Evolutionary conservation across 2,888 invertebrate genomes (phyloP).

Genomic region (Dicyrtoma fusca): DNA sequence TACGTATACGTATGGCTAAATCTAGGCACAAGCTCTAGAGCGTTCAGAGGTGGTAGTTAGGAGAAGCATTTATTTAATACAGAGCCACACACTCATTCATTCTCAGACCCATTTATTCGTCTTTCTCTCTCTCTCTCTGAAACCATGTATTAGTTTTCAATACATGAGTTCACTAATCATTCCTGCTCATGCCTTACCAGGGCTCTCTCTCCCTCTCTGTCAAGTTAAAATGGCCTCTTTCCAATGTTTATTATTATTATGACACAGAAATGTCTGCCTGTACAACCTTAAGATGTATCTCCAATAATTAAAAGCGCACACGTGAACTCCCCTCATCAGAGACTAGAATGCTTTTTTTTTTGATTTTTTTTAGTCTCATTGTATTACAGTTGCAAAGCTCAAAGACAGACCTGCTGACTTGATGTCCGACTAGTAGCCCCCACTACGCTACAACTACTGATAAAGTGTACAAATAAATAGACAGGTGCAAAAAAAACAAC

Average conservation of each 20-base stretch:
- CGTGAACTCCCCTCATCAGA: not conserved
- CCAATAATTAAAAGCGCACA: not conserved
- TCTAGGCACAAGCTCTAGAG: too few relatives aligned
- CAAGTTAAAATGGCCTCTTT: conserved; percentile 20
- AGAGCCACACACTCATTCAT: conserved; percentile 23
- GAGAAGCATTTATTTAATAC: conserved; percentile 5
- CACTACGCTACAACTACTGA: too few relatives aligned
- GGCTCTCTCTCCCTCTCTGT: not conserved
- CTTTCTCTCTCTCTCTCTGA: too few relatives aligned
- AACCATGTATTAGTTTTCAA: conserved; percentile 21
- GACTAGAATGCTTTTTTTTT: too few relatives aligned
- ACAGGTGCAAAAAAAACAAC: too few relatives aligned
- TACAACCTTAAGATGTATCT: too few relatives aligned
- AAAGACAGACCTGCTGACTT: too few relatives aligned
- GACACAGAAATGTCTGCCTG: not conserved
- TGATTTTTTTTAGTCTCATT: too few relatives aligned
- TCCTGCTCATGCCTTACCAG: conserved; percentile 11
- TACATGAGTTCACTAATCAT: conserved; percentile 24
- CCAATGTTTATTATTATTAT: conserved; percentile 13
- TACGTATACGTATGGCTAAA: too few relatives aligned
- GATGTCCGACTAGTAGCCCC: too few relatives aligned
- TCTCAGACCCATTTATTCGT: conserved; percentile 21
- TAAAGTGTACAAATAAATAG: too few relatives aligned
- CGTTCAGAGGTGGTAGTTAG: not conserved
- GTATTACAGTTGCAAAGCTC: too few relatives aligned